phyloP scores from a whole-genome alignment of 1,140 invertebrate species.

The Hycleus phaleratus region DNA sequence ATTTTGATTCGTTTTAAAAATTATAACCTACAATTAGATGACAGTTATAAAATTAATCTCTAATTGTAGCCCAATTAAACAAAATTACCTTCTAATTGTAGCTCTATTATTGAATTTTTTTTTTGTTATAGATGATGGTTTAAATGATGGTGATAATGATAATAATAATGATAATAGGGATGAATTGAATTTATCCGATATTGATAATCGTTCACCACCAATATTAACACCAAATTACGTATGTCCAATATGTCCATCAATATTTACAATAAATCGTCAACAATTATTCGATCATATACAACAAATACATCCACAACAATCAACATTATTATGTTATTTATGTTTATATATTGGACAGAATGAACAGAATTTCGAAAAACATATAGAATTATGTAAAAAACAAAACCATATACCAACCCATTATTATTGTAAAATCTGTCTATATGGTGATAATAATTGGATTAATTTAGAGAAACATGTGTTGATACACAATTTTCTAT shows the following conservation, averaged over 20 bases:
- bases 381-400: constrained; percentile 46
- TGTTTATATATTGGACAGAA: constrained; percentile 41
- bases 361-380: constrained; percentile 41
- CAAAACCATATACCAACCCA: constrained; percentile 33
- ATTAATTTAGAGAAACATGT: constrained; percentile 52
- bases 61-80: no score
- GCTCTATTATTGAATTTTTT: no score
- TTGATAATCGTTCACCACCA: constrained; percentile 8
- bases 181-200: no score
- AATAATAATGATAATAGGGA: background rate
- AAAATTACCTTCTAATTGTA: no score
- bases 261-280: constrained; percentile 36
- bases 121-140: constrained; percentile 29
- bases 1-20: background rate
- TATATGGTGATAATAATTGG: constrained; percentile 50
- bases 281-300: constrained; percentile 51
- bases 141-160: constrained; percentile 39
- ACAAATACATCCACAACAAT: constrained; percentile 48
- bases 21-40: constrained; percentile 1
- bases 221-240: constrained; percentile 24
- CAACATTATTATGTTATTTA: constrained; percentile 50
- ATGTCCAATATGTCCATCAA: constrained; percentile 32
- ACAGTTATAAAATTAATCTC: background rate
- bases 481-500: constrained; percentile 48
- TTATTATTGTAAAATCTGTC: constrained; percentile 49